Evolutionary conservation across 2,888 invertebrate genomes (phyloP).

Genomic region (Bimastos eiseni): DNA sequence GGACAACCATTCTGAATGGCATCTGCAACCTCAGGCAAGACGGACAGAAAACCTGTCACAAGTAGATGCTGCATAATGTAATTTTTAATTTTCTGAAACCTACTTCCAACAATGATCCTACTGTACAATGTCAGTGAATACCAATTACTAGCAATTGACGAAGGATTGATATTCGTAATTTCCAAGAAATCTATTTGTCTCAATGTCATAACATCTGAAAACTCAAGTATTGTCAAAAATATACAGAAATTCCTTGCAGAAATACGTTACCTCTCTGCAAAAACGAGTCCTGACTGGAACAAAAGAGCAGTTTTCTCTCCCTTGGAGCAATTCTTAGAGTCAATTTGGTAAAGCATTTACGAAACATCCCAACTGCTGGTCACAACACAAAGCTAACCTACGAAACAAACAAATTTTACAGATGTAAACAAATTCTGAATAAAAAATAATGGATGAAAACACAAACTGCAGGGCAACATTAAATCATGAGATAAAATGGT

Average conservation of each 20-base stretch:
- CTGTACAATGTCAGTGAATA: not conserved
- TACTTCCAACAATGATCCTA: not conserved
- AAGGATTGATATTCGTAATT: not conserved
- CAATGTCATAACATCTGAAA: not conserved
- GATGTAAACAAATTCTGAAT: not conserved
- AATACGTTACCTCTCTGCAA: not conserved
- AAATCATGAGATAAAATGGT: not conserved
- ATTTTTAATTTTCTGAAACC: not conserved
- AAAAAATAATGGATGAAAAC: not conserved
- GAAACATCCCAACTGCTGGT: not conserved
- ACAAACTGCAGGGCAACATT: not conserved
- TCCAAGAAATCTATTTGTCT: not conserved
- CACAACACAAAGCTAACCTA: not conserved
- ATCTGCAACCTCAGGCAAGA: conserved; percentile 65
- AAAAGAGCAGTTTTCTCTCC: not conserved
- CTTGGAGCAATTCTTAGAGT: not conserved
- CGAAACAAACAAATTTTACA: not conserved
- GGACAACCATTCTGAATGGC: conserved; percentile 72
- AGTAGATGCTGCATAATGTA: not conserved
- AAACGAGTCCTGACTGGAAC: not conserved
- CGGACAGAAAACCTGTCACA: conserved; percentile 17
- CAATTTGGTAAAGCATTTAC: not conserved
- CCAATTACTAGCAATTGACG: not conserved
- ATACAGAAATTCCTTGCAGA: not conserved
- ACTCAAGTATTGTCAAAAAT: not conserved